phyloP scores from a whole-genome alignment of 2,888 invertebrate species.

The Lithophane leautieri region DNA sequence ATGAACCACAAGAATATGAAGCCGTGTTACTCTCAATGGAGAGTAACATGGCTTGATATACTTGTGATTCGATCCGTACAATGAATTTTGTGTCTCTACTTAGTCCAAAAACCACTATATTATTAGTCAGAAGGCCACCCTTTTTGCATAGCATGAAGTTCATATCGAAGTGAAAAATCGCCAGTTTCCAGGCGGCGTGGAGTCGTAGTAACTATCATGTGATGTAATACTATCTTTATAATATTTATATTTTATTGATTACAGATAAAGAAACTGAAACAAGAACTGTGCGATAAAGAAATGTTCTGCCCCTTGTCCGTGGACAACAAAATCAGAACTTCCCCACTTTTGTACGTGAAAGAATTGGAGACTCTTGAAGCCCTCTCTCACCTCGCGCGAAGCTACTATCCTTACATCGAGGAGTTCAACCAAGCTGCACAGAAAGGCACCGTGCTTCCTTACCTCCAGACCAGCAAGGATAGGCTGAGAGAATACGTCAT shows the following conservation, averaged over 20 bases:
- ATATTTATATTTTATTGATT: slow-evolving; percentile 10
- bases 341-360: slow-evolving; percentile 12
- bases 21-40: too few species aligned
- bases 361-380: slow-evolving; percentile 47
- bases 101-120: too few species aligned
- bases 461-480: slow-evolving; percentile 38
- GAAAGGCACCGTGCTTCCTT: slow-evolving; percentile 12
- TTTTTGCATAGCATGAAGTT: too few species aligned
- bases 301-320: slow-evolving; percentile 8
- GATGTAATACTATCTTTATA: too few species aligned
- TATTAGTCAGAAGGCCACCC: too few species aligned
- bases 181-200: too few species aligned
- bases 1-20: too few species aligned
- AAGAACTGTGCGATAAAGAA: slow-evolving; percentile 11
- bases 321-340: slow-evolving; percentile 14
- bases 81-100: too few species aligned
- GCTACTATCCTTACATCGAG: slow-evolving; percentile 18
- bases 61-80: too few species aligned
- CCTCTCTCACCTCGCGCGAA: slow-evolving; percentile 23
- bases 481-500: slow-evolving; percentile 28
- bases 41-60: not conserved
- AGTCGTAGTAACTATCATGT: too few species aligned
- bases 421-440: slow-evolving; percentile 42
- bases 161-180: too few species aligned
- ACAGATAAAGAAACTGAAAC: slow-evolving; percentile 35